Percentiles rank a stretch among this genome's conserved stretches.
Conservation (phyloP, 2,888 invertebrate genomes). For the Calephelis perditalis region DNA sequence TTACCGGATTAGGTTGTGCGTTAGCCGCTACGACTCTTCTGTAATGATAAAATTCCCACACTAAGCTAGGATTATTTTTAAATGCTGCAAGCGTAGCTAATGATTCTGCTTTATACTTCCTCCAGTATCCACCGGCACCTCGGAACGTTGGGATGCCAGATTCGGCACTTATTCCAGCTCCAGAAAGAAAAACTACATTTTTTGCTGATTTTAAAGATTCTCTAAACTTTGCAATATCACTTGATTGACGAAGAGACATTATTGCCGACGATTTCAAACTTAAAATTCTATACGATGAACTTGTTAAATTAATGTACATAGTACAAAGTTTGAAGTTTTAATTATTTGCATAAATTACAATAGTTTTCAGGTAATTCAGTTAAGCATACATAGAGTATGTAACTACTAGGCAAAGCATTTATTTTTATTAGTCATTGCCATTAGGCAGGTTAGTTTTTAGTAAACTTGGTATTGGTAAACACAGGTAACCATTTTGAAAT, state of each 20-base stretch:
- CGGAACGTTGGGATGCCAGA: slow-evolving; percentile 93
- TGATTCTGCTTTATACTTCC: slow-evolving; percentile 82
- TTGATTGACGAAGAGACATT: slow-evolving; percentile 49
- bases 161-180: slow-evolving; percentile 90
- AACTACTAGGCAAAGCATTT: too few species aligned
- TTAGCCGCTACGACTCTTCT: slow-evolving; percentile 86
- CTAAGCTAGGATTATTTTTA: slow-evolving; percentile 83
- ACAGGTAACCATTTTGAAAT: too few species aligned
- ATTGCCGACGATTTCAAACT: slow-evolving; percentile 22
- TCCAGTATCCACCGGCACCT: slow-evolving; percentile 90
- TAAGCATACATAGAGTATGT: too few species aligned
- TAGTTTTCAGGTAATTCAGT: too few species aligned
- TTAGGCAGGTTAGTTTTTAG: too few species aligned
- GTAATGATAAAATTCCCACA: slow-evolving; percentile 95
- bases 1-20: slow-evolving; percentile 83
- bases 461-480: too few species aligned
- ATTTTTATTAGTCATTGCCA: too few species aligned
- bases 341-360: slow-evolving; percentile 9
- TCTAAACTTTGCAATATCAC: slow-evolving; percentile 73
- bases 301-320: slow-evolving; percentile 42
- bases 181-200: slow-evolving; percentile 83
- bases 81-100: slow-evolving; percentile 86
- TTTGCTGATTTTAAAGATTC: slow-evolving; percentile 78
- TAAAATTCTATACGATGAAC: slow-evolving; percentile 30
- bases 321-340: slow-evolving; percentile 21